Conservation (phyloP, 2,797 vertebrate species). For the Thamnophis elegans region DNA sequence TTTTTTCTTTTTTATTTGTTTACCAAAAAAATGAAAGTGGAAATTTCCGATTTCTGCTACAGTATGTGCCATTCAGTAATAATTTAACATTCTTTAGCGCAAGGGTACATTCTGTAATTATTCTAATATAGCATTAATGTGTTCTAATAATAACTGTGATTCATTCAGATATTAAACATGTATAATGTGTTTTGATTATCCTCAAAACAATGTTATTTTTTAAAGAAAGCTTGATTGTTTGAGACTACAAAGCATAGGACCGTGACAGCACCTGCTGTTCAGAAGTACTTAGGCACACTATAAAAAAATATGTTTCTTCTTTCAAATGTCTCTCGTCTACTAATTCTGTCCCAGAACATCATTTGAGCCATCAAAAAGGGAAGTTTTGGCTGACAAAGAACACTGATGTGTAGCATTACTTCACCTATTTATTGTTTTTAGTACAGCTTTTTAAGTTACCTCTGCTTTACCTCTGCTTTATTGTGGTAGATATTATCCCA, state of each 20-base stretch:
- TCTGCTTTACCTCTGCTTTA: conserved; percentile 29
- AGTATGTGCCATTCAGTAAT: too few species aligned
- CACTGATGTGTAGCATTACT: background rate
- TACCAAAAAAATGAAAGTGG: background rate
- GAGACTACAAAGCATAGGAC: background rate
- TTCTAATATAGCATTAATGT: background rate
- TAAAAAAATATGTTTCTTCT: conserved; percentile 40
- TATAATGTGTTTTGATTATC: background rate
- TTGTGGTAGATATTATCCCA: background rate
- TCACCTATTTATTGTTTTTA: background rate
- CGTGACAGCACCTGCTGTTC: conserved; percentile 34
- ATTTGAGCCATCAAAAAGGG: conserved; percentile 23
- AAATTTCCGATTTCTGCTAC: background rate
- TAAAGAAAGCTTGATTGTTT: conserved; percentile 4
- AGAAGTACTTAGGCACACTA: background rate
- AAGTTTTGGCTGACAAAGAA: conserved; percentile 29
- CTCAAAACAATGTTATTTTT: conserved; percentile 15
- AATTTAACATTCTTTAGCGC: background rate
- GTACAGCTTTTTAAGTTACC: background rate
- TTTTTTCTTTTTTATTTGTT: background rate
- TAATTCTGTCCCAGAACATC: conserved; percentile 36
- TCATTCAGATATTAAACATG: conserved; percentile 7
- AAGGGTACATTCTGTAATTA: background rate
- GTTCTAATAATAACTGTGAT: background rate
- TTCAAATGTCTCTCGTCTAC: background rate